Conservation (phyloP, 1,140 invertebrate species). For the Ceratoteleas bidentatus region DNA sequence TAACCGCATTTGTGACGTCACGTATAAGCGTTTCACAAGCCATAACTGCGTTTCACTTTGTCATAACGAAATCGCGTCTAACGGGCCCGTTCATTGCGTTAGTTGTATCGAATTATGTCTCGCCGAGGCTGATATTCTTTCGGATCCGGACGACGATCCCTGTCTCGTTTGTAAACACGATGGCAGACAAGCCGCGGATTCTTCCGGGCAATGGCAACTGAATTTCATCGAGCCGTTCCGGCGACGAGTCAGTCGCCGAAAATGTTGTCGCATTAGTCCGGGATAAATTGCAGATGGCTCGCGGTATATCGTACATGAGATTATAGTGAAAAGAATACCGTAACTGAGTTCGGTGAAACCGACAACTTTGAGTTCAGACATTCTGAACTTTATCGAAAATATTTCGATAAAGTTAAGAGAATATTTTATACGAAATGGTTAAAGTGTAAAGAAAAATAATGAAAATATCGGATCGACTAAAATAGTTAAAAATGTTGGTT, state of each 20-base stretch:
- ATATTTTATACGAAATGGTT: too few species aligned
- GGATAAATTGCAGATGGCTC: constrained; percentile 35
- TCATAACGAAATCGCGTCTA: constrained; percentile 48
- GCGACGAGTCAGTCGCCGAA: constrained; percentile 1
- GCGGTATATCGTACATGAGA: constrained; percentile 49
- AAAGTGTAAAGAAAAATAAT: too few species aligned
- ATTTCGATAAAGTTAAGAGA: too few species aligned
- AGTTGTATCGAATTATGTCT: constrained; percentile 35
- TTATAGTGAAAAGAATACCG: not conserved
- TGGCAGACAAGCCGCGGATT: constrained; percentile 16
- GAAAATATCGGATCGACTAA: too few species aligned
- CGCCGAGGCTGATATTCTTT: not conserved
- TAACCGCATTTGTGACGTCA: constrained; percentile 39
- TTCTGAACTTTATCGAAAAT: too few species aligned
- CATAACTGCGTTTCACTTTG: constrained; percentile 52
- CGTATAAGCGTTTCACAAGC: constrained; percentile 51
- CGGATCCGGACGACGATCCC: too few species aligned
- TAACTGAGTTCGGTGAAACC: too few species aligned
- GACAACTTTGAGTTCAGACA: too few species aligned
- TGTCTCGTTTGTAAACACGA: constrained; percentile 35
- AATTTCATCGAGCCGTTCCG: constrained; percentile 47
- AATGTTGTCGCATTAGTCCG: constrained; percentile 47
- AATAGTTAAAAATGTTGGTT: too few species aligned
- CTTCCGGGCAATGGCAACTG: constrained; percentile 9
- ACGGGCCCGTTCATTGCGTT: constrained; percentile 28